Base-by-base conservation (phyloP, 2,113 vertebrate species). In the Parotia lawesii region DNA sequence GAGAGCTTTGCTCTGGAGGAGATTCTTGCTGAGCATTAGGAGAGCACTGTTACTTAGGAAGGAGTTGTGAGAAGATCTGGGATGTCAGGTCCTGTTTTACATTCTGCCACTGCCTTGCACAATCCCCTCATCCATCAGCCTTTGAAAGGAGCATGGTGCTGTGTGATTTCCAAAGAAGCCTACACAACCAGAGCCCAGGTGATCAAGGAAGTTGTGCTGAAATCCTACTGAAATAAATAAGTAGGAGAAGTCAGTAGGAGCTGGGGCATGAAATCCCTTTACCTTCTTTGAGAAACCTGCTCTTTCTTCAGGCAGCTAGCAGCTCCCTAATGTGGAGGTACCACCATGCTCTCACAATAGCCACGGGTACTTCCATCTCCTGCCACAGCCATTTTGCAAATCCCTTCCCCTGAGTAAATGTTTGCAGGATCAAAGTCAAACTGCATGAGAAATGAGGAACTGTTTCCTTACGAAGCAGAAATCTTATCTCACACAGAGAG, bases 341-440 rank as follows among this genome's bases (percentile, higher is more conserved):
- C 23, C n/a, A 45, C 28, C 57, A 47, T 0, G 0, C 47, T 94
- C 51, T 84, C 48, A 25, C 58, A 72, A 25, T 29, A 77, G 64
- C 69, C 3, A 3, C 1, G 0, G 64, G 24, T 61, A 40, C 40
- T 81, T 85, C 62, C 64, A 42, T 18, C 58, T 87, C 42, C 75
- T 21, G n/a, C 74, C 9, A 4, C 27, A 27, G 57, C 27, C 71
- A 21, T 69, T 72, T 65, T 47, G 42, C 69, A 87, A 60, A 50
- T n/a, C 40, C 22, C 25, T 79, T 69, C 77, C 35, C 12, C 58
- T 47, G 10, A 50, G 78, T 29, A 87, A 73, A 87, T 21, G 16
- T 57, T 91, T 72, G 89, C 82, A 88, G 66, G 67, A 90, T 90
- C 82, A 87, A 89, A 89, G 75, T 57, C 87, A 91, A 83, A 40